Conservation (phyloP, 1,140 invertebrate species). For the Macrobrachium rosenbergii region DNA sequence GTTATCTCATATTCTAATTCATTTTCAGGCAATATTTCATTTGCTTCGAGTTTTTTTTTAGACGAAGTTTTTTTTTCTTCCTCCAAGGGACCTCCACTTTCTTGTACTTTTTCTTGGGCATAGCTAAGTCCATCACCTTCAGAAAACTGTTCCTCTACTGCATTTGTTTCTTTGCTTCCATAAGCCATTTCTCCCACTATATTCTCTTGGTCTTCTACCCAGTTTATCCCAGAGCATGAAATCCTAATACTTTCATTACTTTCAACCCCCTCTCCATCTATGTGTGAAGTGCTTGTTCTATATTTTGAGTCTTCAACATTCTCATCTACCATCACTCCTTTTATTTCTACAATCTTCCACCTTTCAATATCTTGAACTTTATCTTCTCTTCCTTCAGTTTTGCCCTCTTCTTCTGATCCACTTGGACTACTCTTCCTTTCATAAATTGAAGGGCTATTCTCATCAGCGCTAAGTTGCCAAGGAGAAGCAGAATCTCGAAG, state of each 20-base stretch:
- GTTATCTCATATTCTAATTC: no score
- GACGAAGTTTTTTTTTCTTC: background rate
- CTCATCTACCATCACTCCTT: no score
- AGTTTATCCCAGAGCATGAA: no score
- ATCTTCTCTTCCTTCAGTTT: background rate
- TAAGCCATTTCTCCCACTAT: background rate
- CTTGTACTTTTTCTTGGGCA: background rate
- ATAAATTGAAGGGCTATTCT: background rate
- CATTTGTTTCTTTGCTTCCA: background rate
- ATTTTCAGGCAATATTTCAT: no score
- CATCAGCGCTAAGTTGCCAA: conserved; percentile 15
- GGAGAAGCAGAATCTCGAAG: conserved; percentile 47
- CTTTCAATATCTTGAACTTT: no score
- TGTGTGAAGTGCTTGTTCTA: no score
- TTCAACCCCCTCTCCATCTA: no score
- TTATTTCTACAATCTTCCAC: no score
- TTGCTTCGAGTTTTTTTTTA: no score
- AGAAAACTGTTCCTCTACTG: background rate
- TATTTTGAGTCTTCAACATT: no score
- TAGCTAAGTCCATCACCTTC: background rate
- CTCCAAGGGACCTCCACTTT: background rate
- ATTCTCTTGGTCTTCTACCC: no score
- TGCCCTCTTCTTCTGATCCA: background rate
- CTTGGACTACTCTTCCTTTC: background rate
- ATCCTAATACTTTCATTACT: no score